Percentiles rank a stretch among this genome's conserved stretches.
These are phyloP conservation scores for Gopherus flavomarginatus DNA, from an alignment of 2,113 vertebrate species.

Conservation along the genomic window DNA sequence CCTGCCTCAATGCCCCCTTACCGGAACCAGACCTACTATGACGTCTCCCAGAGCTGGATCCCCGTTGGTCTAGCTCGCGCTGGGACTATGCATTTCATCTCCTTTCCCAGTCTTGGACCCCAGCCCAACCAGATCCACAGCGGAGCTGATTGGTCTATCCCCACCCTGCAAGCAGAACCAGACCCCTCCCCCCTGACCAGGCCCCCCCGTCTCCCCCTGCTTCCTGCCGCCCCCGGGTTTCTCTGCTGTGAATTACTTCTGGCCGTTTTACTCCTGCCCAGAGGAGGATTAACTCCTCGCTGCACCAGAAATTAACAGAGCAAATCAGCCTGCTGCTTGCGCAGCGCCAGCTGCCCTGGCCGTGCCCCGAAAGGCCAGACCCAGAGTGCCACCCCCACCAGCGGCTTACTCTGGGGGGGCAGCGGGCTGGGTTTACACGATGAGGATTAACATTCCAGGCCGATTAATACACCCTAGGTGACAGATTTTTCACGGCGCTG, in stretches of 20 bases:
- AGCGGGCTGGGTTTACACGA: slow-evolving; percentile 71
- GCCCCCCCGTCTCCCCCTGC: not conserved
- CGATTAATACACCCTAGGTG: slow-evolving; percentile 87
- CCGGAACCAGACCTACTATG: not conserved
- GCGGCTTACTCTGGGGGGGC: not conserved
- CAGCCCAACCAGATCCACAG: not conserved
- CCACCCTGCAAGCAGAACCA: not conserved
- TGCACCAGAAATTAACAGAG: slow-evolving; percentile 1
- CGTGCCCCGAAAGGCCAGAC: not conserved
- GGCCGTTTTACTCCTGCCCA: not conserved
- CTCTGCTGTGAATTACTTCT: slow-evolving; percentile 73
- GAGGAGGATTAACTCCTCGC: not conserved
- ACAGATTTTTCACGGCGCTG: slow-evolving; percentile 83
- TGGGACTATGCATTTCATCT: not conserved
- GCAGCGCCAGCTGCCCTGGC: not conserved
- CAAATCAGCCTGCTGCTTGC: not conserved
- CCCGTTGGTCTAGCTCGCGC: not conserved
- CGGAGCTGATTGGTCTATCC: not conserved
- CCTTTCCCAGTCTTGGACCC: not conserved
- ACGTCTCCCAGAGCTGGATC: not conserved
- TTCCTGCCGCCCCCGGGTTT: not conserved
- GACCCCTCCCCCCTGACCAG: too few relatives aligned
- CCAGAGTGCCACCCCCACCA: not conserved
- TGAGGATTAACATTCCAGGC: slow-evolving; percentile 88
- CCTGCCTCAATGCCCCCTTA: too few relatives aligned